Conservation (phyloP, 2,797 vertebrate species). For the Pseudochaenichthys georgianus region DNA sequence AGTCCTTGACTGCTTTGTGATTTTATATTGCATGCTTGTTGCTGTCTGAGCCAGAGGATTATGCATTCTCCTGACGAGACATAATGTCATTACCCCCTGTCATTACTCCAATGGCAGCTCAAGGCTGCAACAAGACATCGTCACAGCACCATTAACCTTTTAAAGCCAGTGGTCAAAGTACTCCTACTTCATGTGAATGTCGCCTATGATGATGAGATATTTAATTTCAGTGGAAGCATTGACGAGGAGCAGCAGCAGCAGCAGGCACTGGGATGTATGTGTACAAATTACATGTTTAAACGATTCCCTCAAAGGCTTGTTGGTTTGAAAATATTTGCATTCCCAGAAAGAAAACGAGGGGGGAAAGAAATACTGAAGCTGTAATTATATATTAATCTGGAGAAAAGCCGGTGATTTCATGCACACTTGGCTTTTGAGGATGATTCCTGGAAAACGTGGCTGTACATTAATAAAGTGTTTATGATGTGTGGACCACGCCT, state of each 20-base stretch:
- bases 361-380: constrained; percentile 33
- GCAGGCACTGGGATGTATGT: constrained; percentile 22
- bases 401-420: constrained; percentile 63
- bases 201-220: neutral
- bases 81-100: constrained; percentile 13
- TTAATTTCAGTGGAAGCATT: constrained; percentile 9
- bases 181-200: neutral
- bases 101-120: constrained; percentile 20
- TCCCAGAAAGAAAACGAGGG: too few species aligned
- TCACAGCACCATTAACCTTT: constrained; percentile 26
- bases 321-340: constrained; percentile 37
- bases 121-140: constrained; percentile 17
- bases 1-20: constrained; percentile 3
- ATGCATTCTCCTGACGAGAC: constrained; percentile 18
- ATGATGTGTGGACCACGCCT: constrained; percentile 78
- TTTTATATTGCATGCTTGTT: neutral
- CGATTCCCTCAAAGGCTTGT: constrained; percentile 19
- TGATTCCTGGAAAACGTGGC: constrained; percentile 65
- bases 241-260: neutral
- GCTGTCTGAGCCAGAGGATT: constrained; percentile 11
- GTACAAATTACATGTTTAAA: constrained; percentile 13
- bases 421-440: constrained; percentile 59
- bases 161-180: neutral
- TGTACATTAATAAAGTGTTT: constrained; percentile 73
- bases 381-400: constrained; percentile 53